These are phyloP conservation scores for Chionomys nivalis DNA, from an alignment of 2,113 vertebrate genomes.

Conservation along the genomic window DNA sequence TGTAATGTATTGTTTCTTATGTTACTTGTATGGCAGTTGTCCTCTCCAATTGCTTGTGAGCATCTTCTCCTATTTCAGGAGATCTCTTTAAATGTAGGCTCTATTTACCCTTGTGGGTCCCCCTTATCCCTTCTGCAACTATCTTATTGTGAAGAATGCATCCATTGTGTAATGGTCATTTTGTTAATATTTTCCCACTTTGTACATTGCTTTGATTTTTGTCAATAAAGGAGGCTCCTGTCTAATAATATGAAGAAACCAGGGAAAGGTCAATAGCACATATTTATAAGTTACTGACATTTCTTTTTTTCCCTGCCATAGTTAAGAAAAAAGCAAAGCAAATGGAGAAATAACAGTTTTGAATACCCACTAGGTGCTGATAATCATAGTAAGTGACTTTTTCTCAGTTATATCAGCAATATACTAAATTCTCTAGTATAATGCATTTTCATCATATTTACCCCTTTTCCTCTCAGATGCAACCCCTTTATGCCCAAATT, in stretches of 20 bases:
- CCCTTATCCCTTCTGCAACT: not conserved
- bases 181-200: not conserved
- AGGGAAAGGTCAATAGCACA: not conserved
- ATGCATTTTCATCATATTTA: not conserved
- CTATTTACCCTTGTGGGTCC: not conserved
- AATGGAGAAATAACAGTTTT: not conserved
- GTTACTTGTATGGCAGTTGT: not conserved
- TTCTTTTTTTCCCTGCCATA: not conserved
- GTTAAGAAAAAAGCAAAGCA: not conserved
- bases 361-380: not conserved
- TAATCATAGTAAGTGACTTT: not conserved
- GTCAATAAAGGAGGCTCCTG: not conserved
- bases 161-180: not conserved
- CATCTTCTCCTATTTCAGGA: not conserved
- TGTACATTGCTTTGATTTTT: slow-evolving; percentile 7
- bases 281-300: not conserved
- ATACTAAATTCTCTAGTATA: not conserved
- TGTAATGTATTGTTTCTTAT: not conserved
- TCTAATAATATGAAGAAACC: not conserved
- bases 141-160: not conserved
- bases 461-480: not conserved
- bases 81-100: not conserved
- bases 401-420: not conserved
- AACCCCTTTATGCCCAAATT: not conserved
- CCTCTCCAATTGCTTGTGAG: not conserved